Evolutionary conservation across 1,140 invertebrate species (phyloP), one percentile per base, ranked within the genome.

Genomic region (Drosophila murphyi): DNA sequence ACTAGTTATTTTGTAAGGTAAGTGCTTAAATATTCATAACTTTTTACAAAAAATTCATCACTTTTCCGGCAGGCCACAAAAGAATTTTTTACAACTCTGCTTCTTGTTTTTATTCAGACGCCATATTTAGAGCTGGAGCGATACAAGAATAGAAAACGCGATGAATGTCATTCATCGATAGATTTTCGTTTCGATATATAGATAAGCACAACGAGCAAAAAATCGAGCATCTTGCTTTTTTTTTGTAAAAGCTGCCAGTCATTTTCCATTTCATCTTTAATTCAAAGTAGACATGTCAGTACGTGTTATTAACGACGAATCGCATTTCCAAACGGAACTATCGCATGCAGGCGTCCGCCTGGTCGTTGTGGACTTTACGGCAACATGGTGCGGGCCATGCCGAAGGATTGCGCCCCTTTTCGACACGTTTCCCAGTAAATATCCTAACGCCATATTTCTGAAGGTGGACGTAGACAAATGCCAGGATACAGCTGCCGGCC

Each of bases 381-480:
- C 97, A 51, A 96, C 94, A 80, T 98, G 97, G 97, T 97, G 98
- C 93, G 97, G 97, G n/a, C 98, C 98, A 0, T 99, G 98, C 92
- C 96, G 96, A 86, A 94, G 95, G 83, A 98, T 99, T 82, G 97
- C 97, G 20, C 98, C 98, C 29, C 93, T 97, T 31, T 99, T 98
- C 93, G 96, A 98, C 70, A 95, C 97, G 81, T 92, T 99, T 45
- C 96, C 98, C 7, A 93, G 93, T 3, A 97, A 97, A 92, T 99
- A 98, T 93, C 94, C 96, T 2, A 95, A 96, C 82, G 98, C 97
- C 5, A 94, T 98, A 5, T 99, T 99, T 92, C 93, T 99, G 0
- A 99, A 99, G 94, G 96, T 99, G 2, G 98, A 99, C 93, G 98
- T 98, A 29, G 97, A 98, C 89, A 95, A 96, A 86, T 98, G 97